A percentile compares a stretch with the other conserved stretches of the same genome.
Evolutionary conservation across 2,797 vertebrate genomes (phyloP).

Genomic region (Myotis vivesi): DNA sequence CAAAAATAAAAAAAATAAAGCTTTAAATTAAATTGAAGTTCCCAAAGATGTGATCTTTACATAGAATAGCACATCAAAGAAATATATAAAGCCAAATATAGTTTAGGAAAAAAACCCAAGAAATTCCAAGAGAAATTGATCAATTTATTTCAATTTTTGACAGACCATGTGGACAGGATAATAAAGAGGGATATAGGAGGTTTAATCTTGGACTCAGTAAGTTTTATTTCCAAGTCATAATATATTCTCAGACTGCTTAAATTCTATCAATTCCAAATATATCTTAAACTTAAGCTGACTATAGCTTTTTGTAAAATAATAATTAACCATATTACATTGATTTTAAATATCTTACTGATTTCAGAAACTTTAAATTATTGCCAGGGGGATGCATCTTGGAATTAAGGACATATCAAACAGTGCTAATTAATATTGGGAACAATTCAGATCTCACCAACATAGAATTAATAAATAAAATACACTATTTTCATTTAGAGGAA

Average conservation of each 20-base stretch:
- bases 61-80: not conserved
- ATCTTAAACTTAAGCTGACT: not conserved
- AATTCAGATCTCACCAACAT: not conserved
- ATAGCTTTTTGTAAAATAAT: not conserved
- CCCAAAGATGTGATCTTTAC: not conserved
- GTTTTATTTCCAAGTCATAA: not conserved
- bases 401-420: not conserved
- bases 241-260: not conserved
- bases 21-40: conserved; percentile 10
- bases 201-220: not conserved
- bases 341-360: conserved; percentile 20
- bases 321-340: not conserved
- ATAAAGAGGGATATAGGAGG: not conserved
- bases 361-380: conserved; percentile 14
- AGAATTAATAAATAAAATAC: not conserved
- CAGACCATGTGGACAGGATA: not conserved
- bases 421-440: not conserved
- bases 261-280: not conserved
- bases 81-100: not conserved
- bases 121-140: not conserved
- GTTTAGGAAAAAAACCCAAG: not conserved
- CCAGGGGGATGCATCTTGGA: not conserved
- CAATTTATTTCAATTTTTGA: not conserved
- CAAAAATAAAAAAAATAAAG: not conserved
- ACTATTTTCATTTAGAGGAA: not conserved